Evolutionary conservation across 2,888 invertebrate genomes (phyloP).

Genomic region (Chorisops tibialis): DNA sequence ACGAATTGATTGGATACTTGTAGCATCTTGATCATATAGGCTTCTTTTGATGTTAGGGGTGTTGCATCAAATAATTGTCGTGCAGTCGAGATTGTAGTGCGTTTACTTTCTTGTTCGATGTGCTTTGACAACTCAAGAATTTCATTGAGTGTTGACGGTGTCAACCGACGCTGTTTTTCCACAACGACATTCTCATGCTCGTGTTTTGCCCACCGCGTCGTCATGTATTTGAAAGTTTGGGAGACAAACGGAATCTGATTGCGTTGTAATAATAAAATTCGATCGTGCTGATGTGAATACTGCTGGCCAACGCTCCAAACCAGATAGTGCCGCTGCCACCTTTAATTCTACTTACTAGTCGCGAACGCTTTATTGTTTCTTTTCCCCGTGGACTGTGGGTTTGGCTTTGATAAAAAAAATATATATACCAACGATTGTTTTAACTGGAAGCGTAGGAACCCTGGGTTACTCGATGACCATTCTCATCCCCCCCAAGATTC

Average conservation of each 20-base stretch:
- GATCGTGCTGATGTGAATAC: constrained; percentile 41
- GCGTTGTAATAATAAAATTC: constrained; percentile 48
- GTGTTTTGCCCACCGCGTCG: constrained; percentile 42
- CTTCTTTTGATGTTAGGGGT: constrained; percentile 44
- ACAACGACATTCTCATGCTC: constrained; percentile 38
- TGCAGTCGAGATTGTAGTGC: constrained; percentile 39
- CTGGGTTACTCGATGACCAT: no score
- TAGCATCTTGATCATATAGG: constrained; percentile 46
- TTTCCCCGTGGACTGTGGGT: no score
- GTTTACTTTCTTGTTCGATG: constrained; percentile 40
- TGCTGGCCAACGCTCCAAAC: constrained; percentile 41
- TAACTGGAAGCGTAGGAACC: no score
- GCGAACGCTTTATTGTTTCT: no score
- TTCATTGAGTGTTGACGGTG: constrained; percentile 42
- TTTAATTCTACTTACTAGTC: no score
- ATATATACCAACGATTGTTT: no score
- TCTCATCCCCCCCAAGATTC: no score
- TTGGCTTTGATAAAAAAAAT: no score
- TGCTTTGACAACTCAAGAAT: constrained; percentile 44
- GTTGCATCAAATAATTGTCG: constrained; percentile 47
- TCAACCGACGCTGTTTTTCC: constrained; percentile 42
- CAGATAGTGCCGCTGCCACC: no score
- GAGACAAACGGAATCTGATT: constrained; percentile 50
- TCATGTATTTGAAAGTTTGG: constrained; percentile 46
- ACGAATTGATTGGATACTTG: constrained; percentile 37